These are phyloP conservation scores for Epistrophe grossulariae DNA, from an alignment of 2,888 invertebrate genomes.

Conservation along the genomic window DNA sequence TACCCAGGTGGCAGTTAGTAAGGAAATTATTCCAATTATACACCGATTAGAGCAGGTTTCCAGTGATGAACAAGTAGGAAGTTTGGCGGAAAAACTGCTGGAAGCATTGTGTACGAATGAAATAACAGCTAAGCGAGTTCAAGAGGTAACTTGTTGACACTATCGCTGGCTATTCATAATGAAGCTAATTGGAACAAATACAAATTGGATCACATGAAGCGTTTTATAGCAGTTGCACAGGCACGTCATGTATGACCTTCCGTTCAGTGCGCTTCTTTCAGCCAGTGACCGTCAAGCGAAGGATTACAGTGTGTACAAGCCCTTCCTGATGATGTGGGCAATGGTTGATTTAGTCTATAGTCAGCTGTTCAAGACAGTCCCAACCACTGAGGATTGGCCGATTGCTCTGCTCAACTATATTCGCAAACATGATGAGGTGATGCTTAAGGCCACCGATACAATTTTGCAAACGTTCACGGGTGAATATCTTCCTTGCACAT, in stretches of 20 bases:
- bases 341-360: no score
- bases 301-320: conserved; percentile 93
- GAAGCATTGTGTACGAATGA: conserved; percentile 92
- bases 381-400: no score
- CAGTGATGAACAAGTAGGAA: conserved; percentile 98
- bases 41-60: conserved; percentile 98
- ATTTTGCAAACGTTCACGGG: no score
- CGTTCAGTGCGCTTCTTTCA: conserved; percentile 84
- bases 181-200: conserved; percentile 93
- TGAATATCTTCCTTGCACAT: no score
- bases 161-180: conserved; percentile 92
- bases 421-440: no score
- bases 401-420: no score
- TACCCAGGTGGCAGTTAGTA: no score
- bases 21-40: conserved; percentile 96
- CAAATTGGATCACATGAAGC: conserved; percentile 90
- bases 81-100: conserved; percentile 97
- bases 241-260: conserved; percentile 89
- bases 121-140: conserved; percentile 92
- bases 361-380: no score
- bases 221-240: conserved; percentile 91
- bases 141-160: conserved; percentile 93
- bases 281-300: conserved; percentile 85
- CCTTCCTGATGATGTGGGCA: no score
- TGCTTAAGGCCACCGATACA: no score